These are phyloP conservation scores for Camelus bactrianus DNA, from an alignment of 2,113 vertebrate genomes.

Conservation along the genomic window DNA sequence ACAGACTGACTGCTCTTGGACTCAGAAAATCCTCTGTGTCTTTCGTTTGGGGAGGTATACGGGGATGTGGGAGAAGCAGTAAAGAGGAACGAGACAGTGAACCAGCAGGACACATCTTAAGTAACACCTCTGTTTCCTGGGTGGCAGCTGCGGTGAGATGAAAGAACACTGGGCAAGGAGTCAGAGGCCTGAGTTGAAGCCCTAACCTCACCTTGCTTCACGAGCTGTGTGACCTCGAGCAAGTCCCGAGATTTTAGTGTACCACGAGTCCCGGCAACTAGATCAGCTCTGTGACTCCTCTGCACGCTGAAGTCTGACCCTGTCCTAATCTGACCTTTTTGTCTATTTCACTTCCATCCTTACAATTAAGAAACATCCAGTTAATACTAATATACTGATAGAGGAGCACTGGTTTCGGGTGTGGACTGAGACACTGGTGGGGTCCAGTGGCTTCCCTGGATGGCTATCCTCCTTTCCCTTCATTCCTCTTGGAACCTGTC, in stretches of 20 bases:
- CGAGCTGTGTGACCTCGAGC: neutral
- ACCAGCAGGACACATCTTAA: neutral
- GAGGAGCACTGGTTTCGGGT: neutral
- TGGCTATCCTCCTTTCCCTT: too few relatives aligned
- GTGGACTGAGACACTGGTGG: neutral
- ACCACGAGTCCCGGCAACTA: neutral
- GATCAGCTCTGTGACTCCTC: neutral
- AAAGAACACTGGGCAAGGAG: conserved; percentile 37
- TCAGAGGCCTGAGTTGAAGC: conserved; percentile 1
- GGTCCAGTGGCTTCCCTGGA: neutral
- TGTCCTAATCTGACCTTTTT: neutral
- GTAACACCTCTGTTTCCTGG: neutral
- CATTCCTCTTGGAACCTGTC: neutral
- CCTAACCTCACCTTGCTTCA: neutral
- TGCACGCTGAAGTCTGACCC: neutral
- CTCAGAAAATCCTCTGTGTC: neutral
- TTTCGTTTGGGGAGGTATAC: neutral
- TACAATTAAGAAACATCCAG: rapidly evolving
- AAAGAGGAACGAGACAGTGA: neutral
- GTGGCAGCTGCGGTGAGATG: conserved; percentile 39
- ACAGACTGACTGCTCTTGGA: neutral
- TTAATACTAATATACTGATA: neutral
- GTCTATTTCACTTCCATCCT: neutral
- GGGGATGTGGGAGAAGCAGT: neutral
- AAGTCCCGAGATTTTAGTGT: neutral